phyloP scores from a whole-genome alignment of 2,113 vertebrate genomes.

The Silurus asotus region DNA sequence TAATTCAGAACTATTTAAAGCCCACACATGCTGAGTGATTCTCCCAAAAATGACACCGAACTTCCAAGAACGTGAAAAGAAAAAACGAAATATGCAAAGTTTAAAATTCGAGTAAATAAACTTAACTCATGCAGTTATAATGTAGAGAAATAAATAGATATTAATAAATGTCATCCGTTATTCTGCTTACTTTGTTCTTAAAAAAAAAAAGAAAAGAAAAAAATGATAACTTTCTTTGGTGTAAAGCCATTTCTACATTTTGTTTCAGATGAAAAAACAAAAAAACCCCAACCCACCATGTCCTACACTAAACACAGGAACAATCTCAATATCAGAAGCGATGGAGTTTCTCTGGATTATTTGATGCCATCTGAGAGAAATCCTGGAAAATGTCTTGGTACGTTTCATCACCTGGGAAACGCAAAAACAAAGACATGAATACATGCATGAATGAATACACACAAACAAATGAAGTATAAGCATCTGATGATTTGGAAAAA shows the following conservation, averaged over 20 bases:
- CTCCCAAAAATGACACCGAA: neutral
- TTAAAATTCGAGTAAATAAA: neutral
- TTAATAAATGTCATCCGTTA: neutral
- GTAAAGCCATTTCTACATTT: neutral
- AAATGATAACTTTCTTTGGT: neutral
- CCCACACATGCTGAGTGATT: neutral
- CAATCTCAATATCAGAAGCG: slow-evolving; percentile 73
- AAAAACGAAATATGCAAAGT: neutral
- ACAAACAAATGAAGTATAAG: neutral
- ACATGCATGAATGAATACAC: neutral
- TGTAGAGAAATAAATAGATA: neutral
- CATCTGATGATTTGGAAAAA: neutral
- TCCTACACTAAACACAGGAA: neutral
- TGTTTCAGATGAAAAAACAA: neutral
- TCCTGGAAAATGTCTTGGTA: slow-evolving; percentile 99
- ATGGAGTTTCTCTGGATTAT: slow-evolving; percentile 93
- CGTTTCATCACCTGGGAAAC: slow-evolving; percentile 87
- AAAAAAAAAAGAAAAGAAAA: too few species aligned
- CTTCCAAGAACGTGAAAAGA: neutral
- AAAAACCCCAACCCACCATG: neutral
- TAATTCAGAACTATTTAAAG: neutral
- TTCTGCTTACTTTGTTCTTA: neutral
- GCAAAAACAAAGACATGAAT: slow-evolving; percentile 16
- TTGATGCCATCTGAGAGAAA: slow-evolving; percentile 98
- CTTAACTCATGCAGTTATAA: neutral